phyloP scores from a whole-genome alignment of 2,888 invertebrate species.

The Cephus rjabovi region DNA sequence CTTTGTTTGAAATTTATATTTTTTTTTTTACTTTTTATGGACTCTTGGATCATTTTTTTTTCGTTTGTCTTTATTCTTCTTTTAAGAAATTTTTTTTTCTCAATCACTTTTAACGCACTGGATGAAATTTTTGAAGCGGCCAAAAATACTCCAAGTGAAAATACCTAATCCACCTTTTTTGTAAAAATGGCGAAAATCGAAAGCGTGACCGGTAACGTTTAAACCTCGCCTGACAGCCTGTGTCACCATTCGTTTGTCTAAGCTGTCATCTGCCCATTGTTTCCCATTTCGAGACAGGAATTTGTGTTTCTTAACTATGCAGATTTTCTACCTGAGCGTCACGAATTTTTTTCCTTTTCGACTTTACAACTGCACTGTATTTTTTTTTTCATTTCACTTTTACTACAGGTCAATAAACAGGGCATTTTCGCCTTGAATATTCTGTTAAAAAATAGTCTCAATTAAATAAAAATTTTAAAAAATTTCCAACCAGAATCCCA shows the following conservation, averaged over 20 bases:
- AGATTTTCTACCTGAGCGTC: conserved; percentile 45
- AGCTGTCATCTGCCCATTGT: conserved; percentile 23
- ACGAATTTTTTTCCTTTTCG: conserved; percentile 23
- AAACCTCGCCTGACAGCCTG: conserved; percentile 14
- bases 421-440: background rate
- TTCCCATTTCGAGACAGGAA: conserved; percentile 20
- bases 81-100: background rate
- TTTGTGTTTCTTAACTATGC: conserved; percentile 28
- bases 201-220: conserved; percentile 38
- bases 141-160: background rate
- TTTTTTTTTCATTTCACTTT: background rate
- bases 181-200: conserved; percentile 35
- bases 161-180: background rate
- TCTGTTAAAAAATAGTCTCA: background rate
- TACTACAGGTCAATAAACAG: background rate
- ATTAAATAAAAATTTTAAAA: background rate
- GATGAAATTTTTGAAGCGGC: too few relatives aligned
- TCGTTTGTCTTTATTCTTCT: background rate
- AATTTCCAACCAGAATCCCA: background rate
- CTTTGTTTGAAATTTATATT: too few relatives aligned
- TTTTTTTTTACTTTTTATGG: too few relatives aligned
- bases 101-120: too few relatives aligned
- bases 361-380: background rate
- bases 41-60: too few relatives aligned
- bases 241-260: conserved; percentile 36